Percentiles rank a stretch among this genome's conserved stretches.
phyloP scores from a whole-genome alignment of 2,888 invertebrate species.

The Drosophila mimetica region DNA sequence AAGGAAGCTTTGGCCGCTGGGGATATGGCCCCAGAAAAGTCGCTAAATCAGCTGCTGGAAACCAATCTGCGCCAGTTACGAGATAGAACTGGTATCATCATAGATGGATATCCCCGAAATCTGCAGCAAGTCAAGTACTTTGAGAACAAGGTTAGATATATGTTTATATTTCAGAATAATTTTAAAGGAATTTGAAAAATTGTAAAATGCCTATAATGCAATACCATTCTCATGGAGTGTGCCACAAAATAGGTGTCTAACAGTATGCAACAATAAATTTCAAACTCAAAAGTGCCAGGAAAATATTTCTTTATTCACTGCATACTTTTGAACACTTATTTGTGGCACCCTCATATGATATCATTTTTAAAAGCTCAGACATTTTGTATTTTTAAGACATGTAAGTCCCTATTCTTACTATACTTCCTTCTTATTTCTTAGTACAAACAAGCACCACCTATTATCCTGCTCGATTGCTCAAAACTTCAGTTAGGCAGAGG shows the following conservation, averaged over 20 bases:
- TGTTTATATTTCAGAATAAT: background rate
- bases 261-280: too few relatives aligned
- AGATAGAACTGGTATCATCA: conserved; percentile 91
- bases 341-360: too few relatives aligned
- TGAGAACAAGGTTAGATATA: conserved; percentile 90
- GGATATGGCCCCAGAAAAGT: conserved; percentile 92
- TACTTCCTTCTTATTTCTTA: conserved; percentile 76
- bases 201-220: too few relatives aligned
- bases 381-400: too few relatives aligned
- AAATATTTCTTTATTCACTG: too few relatives aligned
- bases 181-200: background rate
- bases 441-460: conserved; percentile 91
- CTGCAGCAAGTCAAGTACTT: conserved; percentile 94
- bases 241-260: too few relatives aligned
- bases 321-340: too few relatives aligned
- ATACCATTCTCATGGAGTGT: too few relatives aligned
- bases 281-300: too few relatives aligned
- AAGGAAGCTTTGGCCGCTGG: conserved; percentile 90
- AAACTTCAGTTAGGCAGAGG: conserved; percentile 94
- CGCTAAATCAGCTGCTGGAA: conserved; percentile 91
- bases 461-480: conserved; percentile 95
- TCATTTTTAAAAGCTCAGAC: too few relatives aligned
- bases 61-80: conserved; percentile 87
- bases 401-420: background rate
- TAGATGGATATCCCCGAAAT: conserved; percentile 98